A percentile compares a stretch with the other conserved stretches of the same genome.
Conservation (phyloP, 2,888 invertebrate species). For the Noctua janthina region DNA sequence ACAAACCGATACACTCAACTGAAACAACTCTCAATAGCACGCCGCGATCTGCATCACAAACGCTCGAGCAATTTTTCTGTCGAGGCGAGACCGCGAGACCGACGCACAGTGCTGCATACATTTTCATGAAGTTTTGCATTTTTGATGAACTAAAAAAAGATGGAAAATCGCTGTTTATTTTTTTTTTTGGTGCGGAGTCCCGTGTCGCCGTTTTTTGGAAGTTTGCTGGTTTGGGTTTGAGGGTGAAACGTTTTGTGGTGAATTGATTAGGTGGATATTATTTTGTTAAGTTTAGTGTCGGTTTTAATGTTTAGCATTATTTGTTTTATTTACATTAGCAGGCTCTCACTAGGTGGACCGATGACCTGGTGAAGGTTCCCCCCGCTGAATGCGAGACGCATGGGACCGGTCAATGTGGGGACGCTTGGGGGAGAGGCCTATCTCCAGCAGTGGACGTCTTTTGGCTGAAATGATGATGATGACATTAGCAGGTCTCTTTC, state of each 20-base stretch:
- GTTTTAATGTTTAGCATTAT: background rate
- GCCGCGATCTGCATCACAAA: conserved; percentile 80
- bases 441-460: too few relatives aligned
- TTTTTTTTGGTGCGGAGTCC: conserved; percentile 59
- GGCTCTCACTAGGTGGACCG: too few relatives aligned
- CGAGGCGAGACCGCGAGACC: conserved; percentile 75
- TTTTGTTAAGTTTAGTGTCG: background rate
- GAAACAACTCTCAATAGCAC: conserved; percentile 57
- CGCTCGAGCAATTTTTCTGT: conserved; percentile 75
- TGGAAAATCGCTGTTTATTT: conserved; percentile 71
- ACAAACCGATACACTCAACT: conserved; percentile 47
- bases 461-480: too few relatives aligned
- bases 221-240: conserved; percentile 34
- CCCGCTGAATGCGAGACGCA: too few relatives aligned
- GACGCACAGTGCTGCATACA: conserved; percentile 81
- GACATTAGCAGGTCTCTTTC: too few relatives aligned
- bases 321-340: background rate
- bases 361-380: too few relatives aligned
- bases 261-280: conserved; percentile 16
- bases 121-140: conserved; percentile 87
- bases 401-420: too few relatives aligned
- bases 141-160: conserved; percentile 85
- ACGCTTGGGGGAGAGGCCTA: too few relatives aligned
- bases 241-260: conserved; percentile 13
- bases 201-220: conserved; percentile 52